phyloP scores from a whole-genome alignment of 2,797 vertebrate species.

The Molossus molossus region DNA sequence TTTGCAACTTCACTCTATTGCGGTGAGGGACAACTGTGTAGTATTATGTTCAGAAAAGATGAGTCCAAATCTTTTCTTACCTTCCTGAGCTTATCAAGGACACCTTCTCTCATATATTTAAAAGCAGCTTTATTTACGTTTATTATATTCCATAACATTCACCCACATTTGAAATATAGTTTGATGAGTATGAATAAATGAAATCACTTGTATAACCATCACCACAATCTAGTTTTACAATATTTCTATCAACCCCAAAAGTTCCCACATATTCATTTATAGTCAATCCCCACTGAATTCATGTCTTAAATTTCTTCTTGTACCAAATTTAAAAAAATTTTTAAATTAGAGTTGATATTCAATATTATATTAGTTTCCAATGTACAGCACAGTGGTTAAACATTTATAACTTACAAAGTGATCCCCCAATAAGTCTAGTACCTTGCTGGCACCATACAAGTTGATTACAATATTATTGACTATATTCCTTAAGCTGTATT shows the following conservation, averaged over 20 bases:
- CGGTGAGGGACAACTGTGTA: not conserved
- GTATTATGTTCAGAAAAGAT: not conserved
- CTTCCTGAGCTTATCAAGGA: not conserved
- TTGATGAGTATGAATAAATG: not conserved
- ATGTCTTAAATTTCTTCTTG: not conserved
- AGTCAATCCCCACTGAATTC: not conserved
- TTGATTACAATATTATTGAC: not conserved
- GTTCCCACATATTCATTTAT: not conserved
- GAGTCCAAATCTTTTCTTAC: constrained; percentile 8
- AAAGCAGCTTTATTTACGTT: not conserved
- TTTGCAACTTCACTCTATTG: no score
- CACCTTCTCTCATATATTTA: not conserved
- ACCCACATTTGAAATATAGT: not conserved
- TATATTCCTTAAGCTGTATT: not conserved
- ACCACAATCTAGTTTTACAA: not conserved
- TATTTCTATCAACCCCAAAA: not conserved
- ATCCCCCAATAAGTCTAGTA: not conserved
- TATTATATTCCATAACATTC: not conserved
- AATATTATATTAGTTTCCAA: not conserved
- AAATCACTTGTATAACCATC: no score
- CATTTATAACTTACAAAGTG: not conserved
- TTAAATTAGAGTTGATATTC: not conserved
- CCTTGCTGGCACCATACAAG: not conserved
- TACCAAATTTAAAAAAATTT: not conserved
- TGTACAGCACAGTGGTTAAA: not conserved